phyloP scores from a whole-genome alignment of 2,113 vertebrate species.

The Tapirus terrestris region DNA sequence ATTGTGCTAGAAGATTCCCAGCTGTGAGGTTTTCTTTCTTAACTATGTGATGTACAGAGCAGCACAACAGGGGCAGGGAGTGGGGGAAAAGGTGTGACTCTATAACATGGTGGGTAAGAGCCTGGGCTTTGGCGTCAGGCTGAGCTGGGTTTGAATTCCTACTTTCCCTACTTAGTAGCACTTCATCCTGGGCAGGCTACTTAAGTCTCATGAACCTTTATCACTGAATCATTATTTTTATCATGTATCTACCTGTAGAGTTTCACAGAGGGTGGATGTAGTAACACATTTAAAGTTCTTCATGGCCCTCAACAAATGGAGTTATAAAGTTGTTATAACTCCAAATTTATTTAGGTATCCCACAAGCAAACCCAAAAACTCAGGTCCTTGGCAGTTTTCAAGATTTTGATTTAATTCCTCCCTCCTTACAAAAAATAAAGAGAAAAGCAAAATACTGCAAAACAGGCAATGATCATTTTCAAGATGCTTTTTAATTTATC shows the following conservation, averaged over 20 bases:
- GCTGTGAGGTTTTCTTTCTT: background rate
- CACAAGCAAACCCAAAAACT: background rate
- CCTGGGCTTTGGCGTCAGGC: background rate
- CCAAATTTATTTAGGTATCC: background rate
- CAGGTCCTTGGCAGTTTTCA: background rate
- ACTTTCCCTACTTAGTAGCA: background rate
- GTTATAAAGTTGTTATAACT: background rate
- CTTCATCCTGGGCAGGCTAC: background rate
- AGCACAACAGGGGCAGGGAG: rapidly evolving
- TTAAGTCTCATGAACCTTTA: background rate
- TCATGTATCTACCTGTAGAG: too few relatives aligned
- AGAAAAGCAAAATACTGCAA: background rate
- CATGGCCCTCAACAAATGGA: background rate
- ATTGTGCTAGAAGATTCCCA: background rate
- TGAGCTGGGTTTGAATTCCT: background rate
- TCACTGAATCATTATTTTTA: background rate
- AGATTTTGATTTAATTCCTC: background rate
- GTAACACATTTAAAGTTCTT: background rate
- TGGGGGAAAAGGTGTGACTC: too few relatives aligned
- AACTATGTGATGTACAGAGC: background rate
- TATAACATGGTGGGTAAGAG: background rate
- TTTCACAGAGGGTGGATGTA: background rate
- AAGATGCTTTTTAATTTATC: background rate
- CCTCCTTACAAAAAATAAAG: background rate
- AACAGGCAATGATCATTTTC: slow-evolving; percentile 2